Percentiles rank a stretch among this genome's conserved stretches.
These are phyloP conservation scores for Meteorus colon DNA, from an alignment of 2,888 invertebrate species.

Conservation along the genomic window DNA sequence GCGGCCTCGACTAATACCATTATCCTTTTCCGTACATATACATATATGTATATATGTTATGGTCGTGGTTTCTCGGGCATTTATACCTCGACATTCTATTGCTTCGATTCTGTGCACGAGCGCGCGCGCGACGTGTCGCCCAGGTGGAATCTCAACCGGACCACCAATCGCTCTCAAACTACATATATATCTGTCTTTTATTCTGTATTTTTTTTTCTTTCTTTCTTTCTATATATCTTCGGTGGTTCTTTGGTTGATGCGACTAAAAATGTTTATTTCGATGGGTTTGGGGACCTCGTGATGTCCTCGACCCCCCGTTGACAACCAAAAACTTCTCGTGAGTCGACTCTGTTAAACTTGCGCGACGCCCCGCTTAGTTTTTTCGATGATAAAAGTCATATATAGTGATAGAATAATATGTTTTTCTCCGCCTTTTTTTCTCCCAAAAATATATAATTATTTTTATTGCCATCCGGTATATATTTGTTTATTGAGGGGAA, in stretches of 20 bases:
- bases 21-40: constrained; percentile 23
- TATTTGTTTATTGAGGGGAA: constrained; percentile 6
- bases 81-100: constrained; percentile 30
- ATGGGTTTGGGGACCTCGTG: constrained; percentile 37
- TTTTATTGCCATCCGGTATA: constrained; percentile 12
- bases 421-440: constrained; percentile 7
- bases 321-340: constrained; percentile 20
- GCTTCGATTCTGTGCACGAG: constrained; percentile 34
- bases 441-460: constrained; percentile 6
- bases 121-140: constrained; percentile 39
- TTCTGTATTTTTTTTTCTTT: not conserved
- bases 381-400: constrained; percentile 39
- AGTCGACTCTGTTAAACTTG: constrained; percentile 15
- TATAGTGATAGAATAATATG: constrained; percentile 32
- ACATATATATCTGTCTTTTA: not conserved
- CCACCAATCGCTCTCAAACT: constrained; percentile 11
- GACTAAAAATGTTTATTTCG: constrained; percentile 33
- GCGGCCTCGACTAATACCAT: constrained; percentile 45
- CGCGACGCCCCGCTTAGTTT: constrained; percentile 34
- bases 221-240: not conserved
- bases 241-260: not conserved
- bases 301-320: constrained; percentile 47
- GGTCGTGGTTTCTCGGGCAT: constrained; percentile 8
- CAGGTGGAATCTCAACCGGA: constrained; percentile 43
- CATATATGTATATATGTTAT: not conserved